Conservation (phyloP, 2,888 invertebrate genomes). For the Miltochrista miniata region DNA sequence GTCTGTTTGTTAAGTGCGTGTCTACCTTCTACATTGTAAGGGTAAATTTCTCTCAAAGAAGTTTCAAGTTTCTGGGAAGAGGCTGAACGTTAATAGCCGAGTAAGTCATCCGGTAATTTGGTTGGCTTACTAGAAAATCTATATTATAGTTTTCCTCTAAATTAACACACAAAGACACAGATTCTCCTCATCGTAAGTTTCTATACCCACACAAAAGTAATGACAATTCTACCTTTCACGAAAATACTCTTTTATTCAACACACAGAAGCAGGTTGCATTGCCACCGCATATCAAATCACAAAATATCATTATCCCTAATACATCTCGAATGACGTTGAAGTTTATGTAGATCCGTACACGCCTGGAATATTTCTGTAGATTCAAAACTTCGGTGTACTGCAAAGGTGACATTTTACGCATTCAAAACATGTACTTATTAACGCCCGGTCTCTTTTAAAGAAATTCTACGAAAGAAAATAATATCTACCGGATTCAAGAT, state of each 20-base stretch:
- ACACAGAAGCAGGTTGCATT: conserved; percentile 47
- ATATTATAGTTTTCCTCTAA: not conserved
- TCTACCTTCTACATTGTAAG: too few species aligned
- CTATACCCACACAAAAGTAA: too few species aligned
- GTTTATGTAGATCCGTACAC: conserved; percentile 79
- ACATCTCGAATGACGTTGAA: conserved; percentile 70
- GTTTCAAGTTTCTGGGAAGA: too few species aligned
- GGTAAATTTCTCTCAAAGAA: too few species aligned
- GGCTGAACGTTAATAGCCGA: too few species aligned
- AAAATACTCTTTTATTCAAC: conserved; percentile 35
- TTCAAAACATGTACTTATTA: conserved; percentile 63
- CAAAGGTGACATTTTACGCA: conserved; percentile 59
- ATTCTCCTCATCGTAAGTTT: too few species aligned
- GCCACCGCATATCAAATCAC: conserved; percentile 65
- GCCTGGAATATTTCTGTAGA: conserved; percentile 68
- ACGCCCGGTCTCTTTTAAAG: conserved; percentile 44
- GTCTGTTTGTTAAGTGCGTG: too few species aligned
- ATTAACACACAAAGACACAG: not conserved
- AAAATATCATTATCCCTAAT: conserved; percentile 72
- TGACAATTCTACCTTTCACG: too few species aligned
- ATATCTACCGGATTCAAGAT: conserved; percentile 37
- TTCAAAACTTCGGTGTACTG: conserved; percentile 49
- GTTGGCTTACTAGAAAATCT: too few species aligned
- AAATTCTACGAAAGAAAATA: conserved; percentile 42
- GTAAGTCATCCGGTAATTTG: too few species aligned